Evolutionary conservation across 2,797 vertebrate genomes (phyloP).

Genomic region (Babyrousa celebensis): DNA sequence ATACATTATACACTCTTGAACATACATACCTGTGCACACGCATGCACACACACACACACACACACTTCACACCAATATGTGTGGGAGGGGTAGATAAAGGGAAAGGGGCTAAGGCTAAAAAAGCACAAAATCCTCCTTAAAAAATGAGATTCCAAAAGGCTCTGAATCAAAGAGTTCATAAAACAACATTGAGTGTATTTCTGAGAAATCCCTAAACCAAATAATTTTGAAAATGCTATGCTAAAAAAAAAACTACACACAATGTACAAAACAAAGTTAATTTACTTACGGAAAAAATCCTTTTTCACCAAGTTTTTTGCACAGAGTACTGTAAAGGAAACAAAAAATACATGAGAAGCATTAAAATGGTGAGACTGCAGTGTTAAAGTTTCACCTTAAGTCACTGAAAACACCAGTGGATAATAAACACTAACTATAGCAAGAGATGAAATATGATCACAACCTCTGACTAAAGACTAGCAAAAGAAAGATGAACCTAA

Average conservation of each 20-base stretch:
- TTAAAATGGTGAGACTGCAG: conserved; percentile 77
- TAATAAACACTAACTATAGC: conserved; percentile 57
- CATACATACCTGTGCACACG: not conserved
- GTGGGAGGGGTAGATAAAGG: not conserved
- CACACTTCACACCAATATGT: not conserved
- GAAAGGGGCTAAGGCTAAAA: conserved; percentile 13
- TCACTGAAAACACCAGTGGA: conserved; percentile 69
- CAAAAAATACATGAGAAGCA: conserved; percentile 86
- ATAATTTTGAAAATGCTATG: conserved; percentile 71
- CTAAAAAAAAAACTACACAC: conserved; percentile 44
- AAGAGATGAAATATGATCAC: conserved; percentile 49
- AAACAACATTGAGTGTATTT: conserved; percentile 56
- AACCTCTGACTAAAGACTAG: conserved; percentile 12
- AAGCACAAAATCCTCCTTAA: conserved; percentile 24
- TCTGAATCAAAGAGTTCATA: conserved; percentile 64
- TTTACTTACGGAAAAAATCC: conserved; percentile 99
- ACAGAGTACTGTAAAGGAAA: conserved; percentile 96
- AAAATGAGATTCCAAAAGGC: conserved; percentile 25
- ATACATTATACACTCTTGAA: not conserved
- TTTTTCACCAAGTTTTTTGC: conserved; percentile 99
- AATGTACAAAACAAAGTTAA: conserved; percentile 80
- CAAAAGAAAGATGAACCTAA: conserved; percentile 66
- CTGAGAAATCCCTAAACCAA: conserved; percentile 67
- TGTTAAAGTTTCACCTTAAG: conserved; percentile 72
- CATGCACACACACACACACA: not conserved